These are phyloP conservation scores for Nomada ferruginata DNA, from an alignment of 2,888 invertebrate species.

Conservation along the genomic window DNA sequence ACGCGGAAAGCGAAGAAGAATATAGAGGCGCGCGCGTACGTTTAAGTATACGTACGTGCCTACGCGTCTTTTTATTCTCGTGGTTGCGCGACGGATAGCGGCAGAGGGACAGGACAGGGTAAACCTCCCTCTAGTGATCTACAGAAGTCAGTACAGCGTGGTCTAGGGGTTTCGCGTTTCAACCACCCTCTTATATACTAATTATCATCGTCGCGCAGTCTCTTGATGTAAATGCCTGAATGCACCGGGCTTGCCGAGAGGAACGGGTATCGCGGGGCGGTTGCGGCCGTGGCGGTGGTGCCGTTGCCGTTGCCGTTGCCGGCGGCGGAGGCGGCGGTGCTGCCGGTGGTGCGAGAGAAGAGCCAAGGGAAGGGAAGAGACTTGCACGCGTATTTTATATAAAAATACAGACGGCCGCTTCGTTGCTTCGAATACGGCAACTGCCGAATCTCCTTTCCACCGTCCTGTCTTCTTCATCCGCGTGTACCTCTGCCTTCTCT, in stretches of 20 bases:
- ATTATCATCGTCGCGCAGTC: constrained; percentile 82
- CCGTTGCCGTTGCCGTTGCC: constrained; percentile 5
- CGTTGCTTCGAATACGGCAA: constrained; percentile 74
- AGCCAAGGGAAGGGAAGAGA: constrained; percentile 47
- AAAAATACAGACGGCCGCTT: constrained; percentile 74
- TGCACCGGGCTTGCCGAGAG: constrained; percentile 71
- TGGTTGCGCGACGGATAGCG: constrained; percentile 62
- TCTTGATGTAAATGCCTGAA: constrained; percentile 81
- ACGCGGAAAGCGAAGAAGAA: neutral
- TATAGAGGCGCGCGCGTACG: constrained; percentile 23
- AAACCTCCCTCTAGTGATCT: constrained; percentile 78
- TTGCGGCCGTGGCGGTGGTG: constrained; percentile 31
- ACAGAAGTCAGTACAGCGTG: constrained; percentile 80
- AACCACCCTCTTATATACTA: constrained; percentile 80
- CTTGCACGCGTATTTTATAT: constrained; percentile 64
- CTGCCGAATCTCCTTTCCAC: constrained; percentile 42
- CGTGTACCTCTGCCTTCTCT: neutral
- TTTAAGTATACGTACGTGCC: constrained; percentile 64
- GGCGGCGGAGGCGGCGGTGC: constrained; percentile 29
- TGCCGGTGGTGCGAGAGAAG: constrained; percentile 47
- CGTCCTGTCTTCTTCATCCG: constrained; percentile 33
- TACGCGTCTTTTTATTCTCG: constrained; percentile 71
- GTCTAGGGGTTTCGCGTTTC: constrained; percentile 80
- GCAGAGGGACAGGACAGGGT: constrained; percentile 69
- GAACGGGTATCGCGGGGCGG: constrained; percentile 42